phyloP scores from a whole-genome alignment of 23 tunicate genomes.

The Trididemnum nubilum region DNA sequence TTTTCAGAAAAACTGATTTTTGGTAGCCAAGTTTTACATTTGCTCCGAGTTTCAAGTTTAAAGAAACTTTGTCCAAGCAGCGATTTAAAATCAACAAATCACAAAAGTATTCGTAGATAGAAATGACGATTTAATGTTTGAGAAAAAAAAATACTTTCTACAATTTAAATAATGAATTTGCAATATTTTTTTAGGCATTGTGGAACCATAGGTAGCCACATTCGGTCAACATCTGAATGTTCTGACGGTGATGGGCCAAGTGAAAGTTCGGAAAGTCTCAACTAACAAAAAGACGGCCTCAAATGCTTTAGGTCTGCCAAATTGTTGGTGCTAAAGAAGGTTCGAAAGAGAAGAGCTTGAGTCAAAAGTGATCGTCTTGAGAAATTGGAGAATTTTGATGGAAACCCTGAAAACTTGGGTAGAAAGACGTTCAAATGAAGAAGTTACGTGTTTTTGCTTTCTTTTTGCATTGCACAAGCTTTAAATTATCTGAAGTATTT shows the following conservation, averaged over 20 bases:
- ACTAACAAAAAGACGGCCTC: constrained; percentile 3
- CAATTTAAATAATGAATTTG: too few relatives aligned
- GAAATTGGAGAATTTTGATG: not conserved
- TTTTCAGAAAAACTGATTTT: too few relatives aligned
- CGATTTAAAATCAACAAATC: too few relatives aligned
- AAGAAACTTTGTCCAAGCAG: not conserved
- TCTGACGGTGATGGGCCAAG: constrained; percentile 80
- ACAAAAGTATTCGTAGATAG: too few relatives aligned
- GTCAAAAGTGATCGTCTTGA: not conserved
- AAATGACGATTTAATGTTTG: too few relatives aligned
- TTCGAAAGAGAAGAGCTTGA: not conserved
- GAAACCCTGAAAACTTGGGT: not conserved
- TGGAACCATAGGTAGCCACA: constrained; percentile 71
- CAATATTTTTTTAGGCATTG: constrained; percentile 72
- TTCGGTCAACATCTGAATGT: constrained; percentile 86
- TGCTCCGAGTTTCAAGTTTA: not conserved
- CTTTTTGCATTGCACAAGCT: not conserved
- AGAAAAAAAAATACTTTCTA: too few relatives aligned
- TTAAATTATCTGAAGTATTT: not conserved
- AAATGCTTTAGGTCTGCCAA: not conserved
- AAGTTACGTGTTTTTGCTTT: not conserved
- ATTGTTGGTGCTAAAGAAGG: too few relatives aligned
- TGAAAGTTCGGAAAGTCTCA: constrained; percentile 78
- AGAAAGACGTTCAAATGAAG: not conserved
- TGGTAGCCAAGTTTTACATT: too few relatives aligned